Evolutionary conservation across 2,888 invertebrate genomes (phyloP).

Genomic region (Plagiodera versicolora): DNA sequence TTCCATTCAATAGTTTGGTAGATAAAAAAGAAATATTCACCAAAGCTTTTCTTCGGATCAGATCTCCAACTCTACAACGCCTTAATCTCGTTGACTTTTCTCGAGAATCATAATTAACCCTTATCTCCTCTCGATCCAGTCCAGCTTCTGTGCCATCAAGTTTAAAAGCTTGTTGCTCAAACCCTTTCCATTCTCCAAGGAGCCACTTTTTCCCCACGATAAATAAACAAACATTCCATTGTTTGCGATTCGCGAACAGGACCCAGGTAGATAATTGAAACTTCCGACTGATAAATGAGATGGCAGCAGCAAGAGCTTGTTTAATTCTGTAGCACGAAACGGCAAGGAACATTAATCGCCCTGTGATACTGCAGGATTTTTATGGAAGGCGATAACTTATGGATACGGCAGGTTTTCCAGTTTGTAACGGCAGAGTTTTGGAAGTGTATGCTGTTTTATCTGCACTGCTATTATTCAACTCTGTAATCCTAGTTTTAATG

Average conservation of each 20-base stretch:
- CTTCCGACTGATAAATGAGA: constrained; percentile 42
- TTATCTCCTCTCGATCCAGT: neutral
- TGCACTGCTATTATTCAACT: constrained; percentile 28
- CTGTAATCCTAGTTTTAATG: constrained; percentile 27
- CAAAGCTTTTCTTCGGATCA: no score
- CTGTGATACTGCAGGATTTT: constrained; percentile 43
- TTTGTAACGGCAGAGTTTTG: constrained; percentile 28
- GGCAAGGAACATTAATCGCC: constrained; percentile 49
- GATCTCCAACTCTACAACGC: neutral
- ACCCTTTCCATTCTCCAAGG: neutral
- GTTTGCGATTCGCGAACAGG: constrained; percentile 5
- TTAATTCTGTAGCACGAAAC: constrained; percentile 48
- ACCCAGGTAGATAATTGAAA: constrained; percentile 42
- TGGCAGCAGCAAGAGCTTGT: constrained; percentile 38
- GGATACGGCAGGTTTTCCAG: constrained; percentile 35
- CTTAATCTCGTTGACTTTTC: neutral
- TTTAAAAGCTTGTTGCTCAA: neutral
- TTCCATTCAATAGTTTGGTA: no score
- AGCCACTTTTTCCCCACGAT: neutral
- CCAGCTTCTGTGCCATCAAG: neutral
- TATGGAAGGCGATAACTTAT: constrained; percentile 44
- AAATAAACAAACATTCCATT: constrained; percentile 14
- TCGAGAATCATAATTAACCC: neutral
- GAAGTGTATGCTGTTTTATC: constrained; percentile 31
- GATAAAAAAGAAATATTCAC: no score